Percentiles rank a stretch among this genome's conserved stretches.
These are phyloP conservation scores for Oryctes rhinoceros DNA, from an alignment of 1,140 invertebrate genomes.

Conservation along the genomic window DNA sequence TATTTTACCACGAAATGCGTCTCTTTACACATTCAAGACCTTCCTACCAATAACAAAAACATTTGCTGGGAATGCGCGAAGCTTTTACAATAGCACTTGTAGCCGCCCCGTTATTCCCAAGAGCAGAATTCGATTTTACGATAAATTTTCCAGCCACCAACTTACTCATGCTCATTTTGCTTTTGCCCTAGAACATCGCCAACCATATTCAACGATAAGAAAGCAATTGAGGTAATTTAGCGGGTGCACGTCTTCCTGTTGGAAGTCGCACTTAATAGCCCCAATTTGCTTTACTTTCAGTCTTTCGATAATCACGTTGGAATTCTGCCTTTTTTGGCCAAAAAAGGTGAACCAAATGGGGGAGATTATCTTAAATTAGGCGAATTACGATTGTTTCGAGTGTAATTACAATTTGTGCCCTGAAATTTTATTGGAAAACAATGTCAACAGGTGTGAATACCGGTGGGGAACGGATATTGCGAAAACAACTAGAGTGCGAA, in stretches of 20 bases:
- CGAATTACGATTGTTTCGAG: not conserved
- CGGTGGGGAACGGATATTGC: too few relatives aligned
- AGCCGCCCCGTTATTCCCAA: too few relatives aligned
- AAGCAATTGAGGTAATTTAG: constrained; percentile 4
- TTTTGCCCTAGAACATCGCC: not conserved
- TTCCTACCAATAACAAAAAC: not conserved
- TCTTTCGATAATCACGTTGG: not conserved
- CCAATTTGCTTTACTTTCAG: not conserved
- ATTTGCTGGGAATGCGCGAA: not conserved
- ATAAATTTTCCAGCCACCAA: not conserved
- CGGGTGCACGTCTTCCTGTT: not conserved
- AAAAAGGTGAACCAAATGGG: not conserved
- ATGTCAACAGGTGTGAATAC: not conserved
- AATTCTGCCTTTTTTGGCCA: not conserved
- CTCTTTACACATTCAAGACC: not conserved
- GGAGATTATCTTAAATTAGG: not conserved
- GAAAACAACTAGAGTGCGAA: too few relatives aligned
- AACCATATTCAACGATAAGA: constrained; percentile 3
- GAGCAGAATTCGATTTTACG: not conserved
- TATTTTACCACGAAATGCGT: not conserved
- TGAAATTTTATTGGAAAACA: not conserved
- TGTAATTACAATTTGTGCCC: not conserved
- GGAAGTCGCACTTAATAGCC: not conserved
- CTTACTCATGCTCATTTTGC: not conserved
- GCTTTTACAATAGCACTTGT: not conserved